These are phyloP conservation scores for Crocodylus rhombifer DNA, from an alignment of 2,797 vertebrate genomes.

Conservation along the genomic window DNA sequence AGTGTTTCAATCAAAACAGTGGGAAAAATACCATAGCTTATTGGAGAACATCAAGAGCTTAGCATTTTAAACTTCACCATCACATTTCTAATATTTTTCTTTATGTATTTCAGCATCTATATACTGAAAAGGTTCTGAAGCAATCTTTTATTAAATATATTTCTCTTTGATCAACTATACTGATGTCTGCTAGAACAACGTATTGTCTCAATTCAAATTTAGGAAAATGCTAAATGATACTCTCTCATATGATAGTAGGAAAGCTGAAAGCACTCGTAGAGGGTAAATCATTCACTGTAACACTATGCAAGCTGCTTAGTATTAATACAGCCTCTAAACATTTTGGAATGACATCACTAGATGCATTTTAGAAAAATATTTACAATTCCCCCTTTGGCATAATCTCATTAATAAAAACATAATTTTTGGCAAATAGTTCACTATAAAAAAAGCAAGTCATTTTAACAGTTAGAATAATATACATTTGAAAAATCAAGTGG, in stretches of 20 bases:
- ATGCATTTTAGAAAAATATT: background rate
- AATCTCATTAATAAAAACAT: background rate
- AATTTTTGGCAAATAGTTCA: background rate
- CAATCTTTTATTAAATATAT: background rate
- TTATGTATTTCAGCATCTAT: background rate
- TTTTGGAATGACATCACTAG: background rate
- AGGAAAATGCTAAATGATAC: background rate
- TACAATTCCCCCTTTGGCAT: background rate
- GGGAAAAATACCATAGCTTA: slow-evolving; percentile 45
- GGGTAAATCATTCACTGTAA: background rate
- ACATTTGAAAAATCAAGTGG: background rate
- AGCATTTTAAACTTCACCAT: slow-evolving; percentile 8
- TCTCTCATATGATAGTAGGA: background rate
- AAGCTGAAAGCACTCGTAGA: no score
- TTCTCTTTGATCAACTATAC: background rate
- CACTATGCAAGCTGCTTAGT: background rate
- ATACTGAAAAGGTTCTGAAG: background rate
- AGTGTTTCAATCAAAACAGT: slow-evolving; percentile 59
- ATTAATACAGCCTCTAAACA: background rate
- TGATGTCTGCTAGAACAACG: background rate
- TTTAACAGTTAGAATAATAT: background rate
- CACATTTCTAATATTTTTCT: background rate
- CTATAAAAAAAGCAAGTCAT: background rate
- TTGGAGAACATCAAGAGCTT: background rate
- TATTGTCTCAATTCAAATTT: background rate